Evolutionary conservation across 2,797 vertebrate genomes (phyloP), one percentile per base, ranked within the genome.

Genomic region (Sternarchorhynchus goeldii): DNA sequence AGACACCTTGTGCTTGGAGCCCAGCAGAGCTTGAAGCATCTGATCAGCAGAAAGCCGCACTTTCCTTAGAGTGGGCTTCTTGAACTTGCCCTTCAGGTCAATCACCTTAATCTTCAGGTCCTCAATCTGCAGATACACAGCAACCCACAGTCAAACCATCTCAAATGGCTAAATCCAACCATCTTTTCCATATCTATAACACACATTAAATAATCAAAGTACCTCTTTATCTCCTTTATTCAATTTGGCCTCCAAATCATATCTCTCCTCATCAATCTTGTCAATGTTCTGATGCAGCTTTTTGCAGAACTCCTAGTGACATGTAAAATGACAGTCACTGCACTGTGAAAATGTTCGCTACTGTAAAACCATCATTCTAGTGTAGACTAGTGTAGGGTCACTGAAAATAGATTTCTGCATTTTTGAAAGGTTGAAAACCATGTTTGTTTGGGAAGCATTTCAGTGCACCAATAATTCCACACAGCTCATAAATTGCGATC

Each of bases 1-100:
- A 87, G 91, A 93, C 86, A 95, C 95, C 81, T 95, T 96, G 92
- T 96, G 95, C 81, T 96, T 96, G 84, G 95, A 95, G 85, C 95
- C 95, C 87, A 96, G 91, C 87, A 96, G 89, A 0, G 95, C 95
- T 55, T 93, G 88, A 41, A 96, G 92, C 95, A 96, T 96, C 0
- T 94, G 94, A 0, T 96, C 95, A 0, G 95, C 95, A 0, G 95
- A 96, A 94, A 96, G 94, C 76, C 95, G 93, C 77, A 96, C 95
- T 66, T 94, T 88, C 36, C 88, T 89, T 82, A 96, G 89, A 0
- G 94, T 88, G 0, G 95, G 95, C 80, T 95, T 89, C 93, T 96
- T 95, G 89, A 96, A 96, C 87, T 96, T 96, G 88, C 95, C 95
- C n/a, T 90, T 86, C 84, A 96, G 90, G 84, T 96, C 95, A 66